Evolutionary conservation across 2,888 invertebrate genomes (phyloP).

Genomic region (Tenodera sinensis): DNA sequence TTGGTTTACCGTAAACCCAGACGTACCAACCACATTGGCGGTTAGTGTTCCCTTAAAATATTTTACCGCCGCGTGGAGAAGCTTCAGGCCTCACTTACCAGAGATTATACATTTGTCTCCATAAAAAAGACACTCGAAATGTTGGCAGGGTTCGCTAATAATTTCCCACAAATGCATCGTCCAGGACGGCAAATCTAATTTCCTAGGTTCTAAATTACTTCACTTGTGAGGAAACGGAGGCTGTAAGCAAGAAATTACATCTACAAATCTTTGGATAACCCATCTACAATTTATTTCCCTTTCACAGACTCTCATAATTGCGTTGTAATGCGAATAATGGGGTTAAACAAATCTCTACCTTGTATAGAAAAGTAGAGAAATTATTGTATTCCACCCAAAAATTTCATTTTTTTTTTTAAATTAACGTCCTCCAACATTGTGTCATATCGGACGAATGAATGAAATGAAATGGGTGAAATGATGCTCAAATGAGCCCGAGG

Average conservation of each 20-base stretch:
- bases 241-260: not conserved
- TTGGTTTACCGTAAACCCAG: not conserved
- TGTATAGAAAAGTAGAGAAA: too few relatives aligned
- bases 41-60: not conserved
- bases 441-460: too few relatives aligned
- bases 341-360: not conserved
- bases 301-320: not conserved
- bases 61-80: not conserved
- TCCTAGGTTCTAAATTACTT: not conserved
- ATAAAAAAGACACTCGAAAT: not conserved
- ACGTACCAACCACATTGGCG: not conserved
- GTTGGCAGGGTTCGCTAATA: not conserved
- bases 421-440: too few relatives aligned
- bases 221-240: not conserved
- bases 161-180: not conserved
- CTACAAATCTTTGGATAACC: not conserved
- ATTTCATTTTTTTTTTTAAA: too few relatives aligned
- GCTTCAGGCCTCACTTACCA: not conserved
- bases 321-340: not conserved
- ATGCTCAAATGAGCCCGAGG: too few relatives aligned
- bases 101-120: not conserved
- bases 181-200: not conserved
- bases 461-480: too few relatives aligned
- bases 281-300: not conserved
- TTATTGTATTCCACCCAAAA: too few relatives aligned